phyloP scores from a whole-genome alignment of 2,888 invertebrate genomes.

The Leucophora obtusa region DNA sequence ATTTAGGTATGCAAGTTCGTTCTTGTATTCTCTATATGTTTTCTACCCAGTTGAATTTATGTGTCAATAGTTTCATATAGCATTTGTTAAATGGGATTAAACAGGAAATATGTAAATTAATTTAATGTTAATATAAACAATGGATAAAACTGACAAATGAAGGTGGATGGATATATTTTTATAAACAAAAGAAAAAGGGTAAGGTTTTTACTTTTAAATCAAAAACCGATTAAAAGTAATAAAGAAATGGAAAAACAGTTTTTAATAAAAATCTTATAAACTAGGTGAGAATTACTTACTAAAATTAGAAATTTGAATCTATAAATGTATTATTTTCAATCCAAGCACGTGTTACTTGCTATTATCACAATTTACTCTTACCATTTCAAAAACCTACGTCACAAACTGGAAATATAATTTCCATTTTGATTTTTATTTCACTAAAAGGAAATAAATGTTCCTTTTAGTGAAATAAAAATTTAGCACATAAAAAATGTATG shows the following conservation, averaged over 20 bases:
- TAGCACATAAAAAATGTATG: not conserved
- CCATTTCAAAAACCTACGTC: not conserved
- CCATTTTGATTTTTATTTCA: not conserved
- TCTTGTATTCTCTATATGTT: not conserved
- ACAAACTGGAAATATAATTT: not conserved
- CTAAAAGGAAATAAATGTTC: not conserved
- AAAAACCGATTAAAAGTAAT: not conserved
- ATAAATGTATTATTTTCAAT: no score
- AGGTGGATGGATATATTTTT: not conserved
- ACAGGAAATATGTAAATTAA: slow-evolving; percentile 36
- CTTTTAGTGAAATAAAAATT: no score
- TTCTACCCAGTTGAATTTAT: slow-evolving; percentile 24
- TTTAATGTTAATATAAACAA: slow-evolving; percentile 17
- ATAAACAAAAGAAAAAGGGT: not conserved
- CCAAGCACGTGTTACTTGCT: no score
- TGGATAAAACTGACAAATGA: not conserved
- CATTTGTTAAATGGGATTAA: slow-evolving; percentile 29
- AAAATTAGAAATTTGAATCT: no score
- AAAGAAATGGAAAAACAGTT: not conserved
- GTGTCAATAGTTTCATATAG: slow-evolving; percentile 41
- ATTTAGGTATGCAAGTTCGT: not conserved
- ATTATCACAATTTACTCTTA: no score
- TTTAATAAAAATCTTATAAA: not conserved
- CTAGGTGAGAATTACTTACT: not conserved
- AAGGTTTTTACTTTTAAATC: not conserved